Evolutionary conservation across 2,113 vertebrate genomes (phyloP).

Genomic region (Herpailurus yagouaroundi): DNA sequence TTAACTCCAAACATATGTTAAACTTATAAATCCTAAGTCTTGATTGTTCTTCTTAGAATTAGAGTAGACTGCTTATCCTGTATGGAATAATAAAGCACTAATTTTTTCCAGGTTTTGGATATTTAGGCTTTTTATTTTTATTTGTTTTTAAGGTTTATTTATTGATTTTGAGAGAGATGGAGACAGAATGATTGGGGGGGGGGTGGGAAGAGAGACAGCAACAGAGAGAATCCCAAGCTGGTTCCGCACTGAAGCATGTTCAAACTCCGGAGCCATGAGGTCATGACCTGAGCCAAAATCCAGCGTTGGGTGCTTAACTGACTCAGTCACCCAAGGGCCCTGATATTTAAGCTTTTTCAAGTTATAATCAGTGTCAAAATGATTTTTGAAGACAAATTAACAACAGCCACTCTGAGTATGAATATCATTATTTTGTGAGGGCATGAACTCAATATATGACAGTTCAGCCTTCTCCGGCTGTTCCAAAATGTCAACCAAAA

Average conservation of each 20-base stretch:
- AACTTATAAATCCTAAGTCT: not conserved
- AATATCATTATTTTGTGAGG: not conserved
- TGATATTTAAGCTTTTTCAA: not conserved
- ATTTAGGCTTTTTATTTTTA: not conserved
- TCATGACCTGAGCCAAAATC: too few relatives aligned
- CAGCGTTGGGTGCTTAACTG: too few relatives aligned
- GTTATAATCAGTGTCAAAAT: not conserved
- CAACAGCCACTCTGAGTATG: not conserved
- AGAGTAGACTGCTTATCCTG: not conserved
- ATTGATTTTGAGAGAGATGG: too few relatives aligned
- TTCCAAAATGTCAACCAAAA: constrained; percentile 43
- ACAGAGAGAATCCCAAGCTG: too few relatives aligned
- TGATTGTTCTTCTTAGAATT: not conserved
- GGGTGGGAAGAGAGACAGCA: too few relatives aligned
- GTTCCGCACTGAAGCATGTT: too few relatives aligned
- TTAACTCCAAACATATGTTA: not conserved
- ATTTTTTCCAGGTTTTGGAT: not conserved
- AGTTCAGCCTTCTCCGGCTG: not conserved
- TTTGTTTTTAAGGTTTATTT: too few relatives aligned
- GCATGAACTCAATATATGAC: not conserved
- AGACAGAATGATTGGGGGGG: too few relatives aligned
- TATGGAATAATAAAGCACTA: not conserved
- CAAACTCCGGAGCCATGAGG: too few relatives aligned
- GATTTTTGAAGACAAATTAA: not conserved
- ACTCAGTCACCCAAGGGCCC: too few relatives aligned